These are phyloP conservation scores for Buphagus erythrorhynchus DNA, from an alignment of 2,797 vertebrate species.

Conservation along the genomic window DNA sequence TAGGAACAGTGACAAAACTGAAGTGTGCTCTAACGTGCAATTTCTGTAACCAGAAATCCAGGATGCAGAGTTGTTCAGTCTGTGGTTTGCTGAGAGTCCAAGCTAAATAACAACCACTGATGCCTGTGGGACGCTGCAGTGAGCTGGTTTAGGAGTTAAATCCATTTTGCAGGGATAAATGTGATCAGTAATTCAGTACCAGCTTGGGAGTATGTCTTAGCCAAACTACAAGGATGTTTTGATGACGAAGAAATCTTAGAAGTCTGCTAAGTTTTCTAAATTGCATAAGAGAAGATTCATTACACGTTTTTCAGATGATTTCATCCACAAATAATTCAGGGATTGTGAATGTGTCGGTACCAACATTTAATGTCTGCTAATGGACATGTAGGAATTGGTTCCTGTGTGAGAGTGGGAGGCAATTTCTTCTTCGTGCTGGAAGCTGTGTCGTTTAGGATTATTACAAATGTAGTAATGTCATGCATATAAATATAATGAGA, in stretches of 20 bases:
- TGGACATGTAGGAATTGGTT: background rate
- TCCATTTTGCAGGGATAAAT: background rate
- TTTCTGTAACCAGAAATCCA: background rate
- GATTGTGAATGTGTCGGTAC: background rate
- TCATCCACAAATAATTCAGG: background rate
- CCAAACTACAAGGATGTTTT: background rate
- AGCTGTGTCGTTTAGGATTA: background rate
- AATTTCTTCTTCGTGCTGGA: background rate
- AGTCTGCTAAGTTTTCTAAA: background rate
- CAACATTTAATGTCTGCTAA: background rate
- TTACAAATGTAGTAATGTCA: background rate
- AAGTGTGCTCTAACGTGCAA: background rate
- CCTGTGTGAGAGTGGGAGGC: background rate
- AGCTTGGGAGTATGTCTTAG: background rate
- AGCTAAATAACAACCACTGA: background rate
- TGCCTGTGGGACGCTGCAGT: background rate
- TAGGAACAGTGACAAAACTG: background rate
- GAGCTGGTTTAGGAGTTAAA: background rate
- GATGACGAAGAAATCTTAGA: background rate
- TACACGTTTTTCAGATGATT: background rate
- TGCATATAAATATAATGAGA: slow-evolving; percentile 12
- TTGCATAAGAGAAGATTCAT: background rate
- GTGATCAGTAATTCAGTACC: background rate
- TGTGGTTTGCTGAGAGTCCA: background rate
- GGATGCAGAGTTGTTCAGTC: background rate